Base-by-base conservation (phyloP, 2,888 invertebrate genomes). In the Atherix ibis region DNA sequence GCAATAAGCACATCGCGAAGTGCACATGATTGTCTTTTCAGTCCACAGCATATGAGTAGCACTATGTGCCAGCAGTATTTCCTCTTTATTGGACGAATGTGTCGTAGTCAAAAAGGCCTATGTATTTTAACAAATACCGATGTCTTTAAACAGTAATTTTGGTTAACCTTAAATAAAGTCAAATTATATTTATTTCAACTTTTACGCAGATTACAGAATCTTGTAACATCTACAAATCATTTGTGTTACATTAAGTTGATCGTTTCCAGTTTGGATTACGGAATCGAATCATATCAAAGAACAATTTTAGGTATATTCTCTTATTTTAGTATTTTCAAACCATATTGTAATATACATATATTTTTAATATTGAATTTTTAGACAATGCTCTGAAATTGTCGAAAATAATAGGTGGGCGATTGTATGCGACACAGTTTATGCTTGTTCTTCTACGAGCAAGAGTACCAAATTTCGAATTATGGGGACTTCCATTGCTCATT, bases 31-130 rank as follows among this genome's bases (percentile, higher is more conserved):
- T 85, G 85, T 44, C 63, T 88, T 14, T 83, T 89, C 50, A 85
- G 85, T 56, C 89, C 89, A 2, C 78, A 82, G 45, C 81, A 83
- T 54, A 77, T 89, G 72, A 71, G 76, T 46, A 84, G 78, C 49
- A 88, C 91, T 1, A 80, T 88, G 65, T 85, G 88, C 54, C 91
- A 91, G 58, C 82, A 83, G 66, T 95, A 94, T 66, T 95, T 95
- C 61, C 68, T 95, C 28, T 84, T 91, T 54, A 74, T 94, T 41
- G 94, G 94, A 1, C 78, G 87, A 45, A 68, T 94, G 49, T 79
- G 80, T 46, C 76, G 80, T 42, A 70, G 72, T 5, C 68, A 70
- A 34, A 65, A 68, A 29, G 84, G 84, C 2, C 62, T 77, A 27
- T 67, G 66, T 43, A 68, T 81, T 34, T 68, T 94, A 31, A 79